These are phyloP conservation scores for Hedya salicella DNA, from an alignment of 2,888 invertebrate species.

Conservation along the genomic window DNA sequence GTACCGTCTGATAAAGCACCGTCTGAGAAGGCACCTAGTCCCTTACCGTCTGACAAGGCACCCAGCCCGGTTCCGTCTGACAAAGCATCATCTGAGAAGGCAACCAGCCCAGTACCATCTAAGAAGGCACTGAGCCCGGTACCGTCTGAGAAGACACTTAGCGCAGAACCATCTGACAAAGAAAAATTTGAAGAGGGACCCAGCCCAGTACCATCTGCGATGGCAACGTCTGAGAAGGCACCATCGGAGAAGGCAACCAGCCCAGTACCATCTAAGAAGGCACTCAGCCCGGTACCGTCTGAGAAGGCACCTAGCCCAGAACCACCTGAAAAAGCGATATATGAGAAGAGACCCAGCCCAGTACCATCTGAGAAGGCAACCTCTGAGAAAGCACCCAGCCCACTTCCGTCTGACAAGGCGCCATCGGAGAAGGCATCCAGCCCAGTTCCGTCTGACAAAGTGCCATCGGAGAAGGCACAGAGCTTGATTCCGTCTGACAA, in stretches of 20 bases:
- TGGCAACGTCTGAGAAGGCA: too few relatives aligned
- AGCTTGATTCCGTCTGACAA: background rate
- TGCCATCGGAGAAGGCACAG: background rate
- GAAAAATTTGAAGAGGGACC: background rate
- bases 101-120: background rate
- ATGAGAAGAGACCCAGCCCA: constrained; percentile 7
- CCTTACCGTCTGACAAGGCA: constrained; percentile 36
- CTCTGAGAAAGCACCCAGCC: background rate
- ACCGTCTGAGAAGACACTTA: constrained; percentile 21
- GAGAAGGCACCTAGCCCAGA: constrained; percentile 31
- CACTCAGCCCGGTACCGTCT: constrained; percentile 7
- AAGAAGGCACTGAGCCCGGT: constrained; percentile 31
- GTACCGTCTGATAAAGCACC: background rate
- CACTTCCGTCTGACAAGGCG: background rate
- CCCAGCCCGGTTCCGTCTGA: constrained; percentile 17
- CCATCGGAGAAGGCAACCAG: constrained; percentile 28
- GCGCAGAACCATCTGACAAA: background rate
- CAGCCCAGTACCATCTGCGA: background rate
- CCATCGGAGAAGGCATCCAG: background rate
- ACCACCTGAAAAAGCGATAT: background rate
- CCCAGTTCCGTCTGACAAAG: background rate
- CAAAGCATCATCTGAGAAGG: constrained; percentile 7
- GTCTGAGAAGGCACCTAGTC: background rate
- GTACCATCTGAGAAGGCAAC: background rate
- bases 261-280: constrained; percentile 21